Evolutionary conservation across 2,797 vertebrate genomes (phyloP), one percentile per base, ranked within the genome.

Genomic region (Crenuchus spilurus): DNA sequence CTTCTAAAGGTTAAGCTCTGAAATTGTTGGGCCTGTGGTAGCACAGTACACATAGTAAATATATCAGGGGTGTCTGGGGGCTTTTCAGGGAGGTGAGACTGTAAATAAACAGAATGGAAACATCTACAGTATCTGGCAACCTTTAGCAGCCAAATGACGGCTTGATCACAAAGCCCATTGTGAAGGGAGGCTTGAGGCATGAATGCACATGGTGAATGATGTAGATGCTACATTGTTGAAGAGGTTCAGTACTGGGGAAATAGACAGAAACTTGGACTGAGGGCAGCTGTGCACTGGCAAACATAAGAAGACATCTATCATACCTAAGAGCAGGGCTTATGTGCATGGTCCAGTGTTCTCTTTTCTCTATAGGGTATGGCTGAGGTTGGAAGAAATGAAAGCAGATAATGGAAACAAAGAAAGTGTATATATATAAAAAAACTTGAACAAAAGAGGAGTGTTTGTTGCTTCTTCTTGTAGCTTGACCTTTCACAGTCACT

Each of bases 101-200:
- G 20, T 79, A 77, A 79, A 79, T 82, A 78, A 54, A 33, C 54
- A n/a, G 30, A 49, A 42, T 3, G 24, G 68, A 78, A 84, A 81
- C 62, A 71, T 74, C 37, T 75, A 39, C 39, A 26, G 78, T 76
- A 68, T 78, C 76, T 80, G 81, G 77, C 76, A 35, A 77, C 51
- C 24, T 33, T 52, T 18, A 33, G 16, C 22, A 63, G 66, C 44
- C 44, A 61, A 69, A 61, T 51, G 57, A 55, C 42, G 48, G 70
- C 33, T 37, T 57, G 72, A 48, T 14, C 42, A 51, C 49, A 41
- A 54, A 58, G 41, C 37, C 64, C 30, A 61, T 48, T 60, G 14
- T 71, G 31, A 68, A 60, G 74, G 75, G 44, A 31, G 14, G 20
- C 76, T 80, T 69, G 35, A 74, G 49, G 14, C 46, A 26, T 28